A percentile compares a stretch with the other conserved stretches of the same genome.
Evolutionary conservation across 2,113 vertebrate genomes (phyloP).

Genomic region (Rousettus leschenaultii): DNA sequence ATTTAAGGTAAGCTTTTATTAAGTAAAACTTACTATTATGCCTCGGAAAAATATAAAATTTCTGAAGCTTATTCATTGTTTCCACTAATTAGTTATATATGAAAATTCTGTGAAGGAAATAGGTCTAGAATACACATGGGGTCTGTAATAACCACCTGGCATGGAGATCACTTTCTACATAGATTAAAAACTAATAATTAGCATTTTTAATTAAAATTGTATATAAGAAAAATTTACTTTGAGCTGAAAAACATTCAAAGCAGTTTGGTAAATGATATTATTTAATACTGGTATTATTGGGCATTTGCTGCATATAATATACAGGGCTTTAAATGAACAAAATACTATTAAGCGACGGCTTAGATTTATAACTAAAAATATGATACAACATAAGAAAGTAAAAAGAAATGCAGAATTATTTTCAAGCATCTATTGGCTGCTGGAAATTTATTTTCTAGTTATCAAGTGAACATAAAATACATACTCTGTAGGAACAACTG

Average conservation of each 20-base stretch:
- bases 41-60: conserved; percentile 30
- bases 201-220: conserved; percentile 21
- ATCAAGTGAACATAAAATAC: conserved; percentile 57
- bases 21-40: conserved; percentile 23
- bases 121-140: not conserved
- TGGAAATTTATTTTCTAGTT: conserved; percentile 40
- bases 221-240: not conserved
- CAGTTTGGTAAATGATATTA: not conserved
- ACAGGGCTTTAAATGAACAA: conserved; percentile 29
- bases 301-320: not conserved
- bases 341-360: not conserved
- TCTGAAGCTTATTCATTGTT: conserved; percentile 19
- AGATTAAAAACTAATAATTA: conserved; percentile 33
- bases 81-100: not conserved
- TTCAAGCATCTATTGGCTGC: not conserved
- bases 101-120: conserved; percentile 30
- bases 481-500: conserved; percentile 98
- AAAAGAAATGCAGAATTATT: conserved; percentile 19
- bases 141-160: not conserved
- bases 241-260: conserved; percentile 18
- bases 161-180: not conserved
- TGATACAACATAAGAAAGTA: not conserved
- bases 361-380: not conserved
- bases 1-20: conserved; percentile 30
- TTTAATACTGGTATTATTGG: not conserved